Conservation (phyloP, 2,888 invertebrate species). For the Scaptomyza reducta region DNA sequence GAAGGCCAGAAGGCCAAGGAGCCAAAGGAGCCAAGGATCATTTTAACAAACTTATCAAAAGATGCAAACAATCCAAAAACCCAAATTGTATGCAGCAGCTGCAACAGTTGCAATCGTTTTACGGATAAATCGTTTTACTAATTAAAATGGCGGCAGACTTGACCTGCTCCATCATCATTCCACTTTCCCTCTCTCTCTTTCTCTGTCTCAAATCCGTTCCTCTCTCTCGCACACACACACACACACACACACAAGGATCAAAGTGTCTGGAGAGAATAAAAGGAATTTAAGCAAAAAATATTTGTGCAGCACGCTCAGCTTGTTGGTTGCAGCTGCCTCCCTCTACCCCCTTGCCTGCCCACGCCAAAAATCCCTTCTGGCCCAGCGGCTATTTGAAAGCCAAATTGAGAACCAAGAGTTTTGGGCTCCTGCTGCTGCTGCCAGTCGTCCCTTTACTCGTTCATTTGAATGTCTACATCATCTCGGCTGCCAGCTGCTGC, state of each 20-base stretch:
- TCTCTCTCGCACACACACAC: slow-evolving; percentile 7
- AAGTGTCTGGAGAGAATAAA: slow-evolving; percentile 2
- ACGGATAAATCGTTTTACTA: slow-evolving; percentile 41
- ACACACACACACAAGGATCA: background rate
- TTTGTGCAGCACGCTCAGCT: slow-evolving; percentile 41
- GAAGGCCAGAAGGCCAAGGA: too few relatives aligned
- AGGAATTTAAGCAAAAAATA: slow-evolving; percentile 10
- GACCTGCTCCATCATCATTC: slow-evolving; percentile 1
- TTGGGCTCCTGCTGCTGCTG: slow-evolving; percentile 7
- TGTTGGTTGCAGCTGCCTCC: slow-evolving; percentile 12
- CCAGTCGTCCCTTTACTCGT: slow-evolving; percentile 48
- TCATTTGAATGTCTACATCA: slow-evolving; percentile 75
- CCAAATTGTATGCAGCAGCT: slow-evolving; percentile 38
- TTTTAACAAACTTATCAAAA: background rate
- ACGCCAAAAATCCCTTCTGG: slow-evolving; percentile 5
- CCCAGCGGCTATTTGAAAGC: slow-evolving; percentile 18
- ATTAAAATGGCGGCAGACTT: slow-evolving; percentile 40
- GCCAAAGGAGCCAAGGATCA: background rate
- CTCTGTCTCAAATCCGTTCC: background rate
- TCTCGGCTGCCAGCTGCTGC: slow-evolving; percentile 25
- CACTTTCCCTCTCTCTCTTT: background rate
- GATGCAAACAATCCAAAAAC: background rate
- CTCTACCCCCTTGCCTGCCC: slow-evolving; percentile 17
- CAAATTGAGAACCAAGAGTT: slow-evolving; percentile 6
- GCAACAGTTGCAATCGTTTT: background rate